Percentiles rank a stretch among this genome's conserved stretches.
Evolutionary conservation across 2,888 invertebrate species (phyloP).

Genomic region (Coleophora flavipennella): DNA sequence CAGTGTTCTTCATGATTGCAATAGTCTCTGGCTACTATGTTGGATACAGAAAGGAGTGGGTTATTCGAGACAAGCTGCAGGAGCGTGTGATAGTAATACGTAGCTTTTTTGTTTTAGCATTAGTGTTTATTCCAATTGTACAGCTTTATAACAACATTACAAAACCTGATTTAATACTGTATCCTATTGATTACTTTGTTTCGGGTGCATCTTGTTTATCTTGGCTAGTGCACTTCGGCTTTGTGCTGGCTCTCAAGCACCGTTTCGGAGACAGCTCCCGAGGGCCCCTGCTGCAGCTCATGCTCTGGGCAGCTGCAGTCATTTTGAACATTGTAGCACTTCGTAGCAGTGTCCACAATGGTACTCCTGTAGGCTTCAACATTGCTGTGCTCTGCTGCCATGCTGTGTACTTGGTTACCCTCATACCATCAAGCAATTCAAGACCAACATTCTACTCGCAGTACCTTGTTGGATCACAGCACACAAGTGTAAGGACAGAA

Average conservation of each 20-base stretch:
- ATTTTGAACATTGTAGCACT: conserved; percentile 79
- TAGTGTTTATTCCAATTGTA: conserved; percentile 78
- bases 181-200: conserved; percentile 80
- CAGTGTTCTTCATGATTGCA: conserved; percentile 81
- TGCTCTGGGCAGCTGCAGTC: conserved; percentile 79
- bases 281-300: conserved; percentile 79
- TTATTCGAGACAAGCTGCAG: conserved; percentile 75
- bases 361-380: conserved; percentile 71
- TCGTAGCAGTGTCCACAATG: conserved; percentile 74
- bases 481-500: conserved; percentile 54
- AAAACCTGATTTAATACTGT: conserved; percentile 54
- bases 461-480: conserved; percentile 63
- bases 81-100: conserved; percentile 76
- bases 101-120: conserved; percentile 72
- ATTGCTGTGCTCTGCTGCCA: conserved; percentile 76
- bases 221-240: conserved; percentile 88
- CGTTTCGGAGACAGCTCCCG: conserved; percentile 77
- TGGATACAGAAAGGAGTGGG: conserved; percentile 77
- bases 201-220: conserved; percentile 80
- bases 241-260: conserved; percentile 77
- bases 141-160: conserved; percentile 77
- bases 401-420: conserved; percentile 77
- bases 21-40: conserved; percentile 86
- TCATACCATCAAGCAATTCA: conserved; percentile 75
- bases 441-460: conserved; percentile 63